Conservation (phyloP, 92 coral and sea anemone species). For the Galaxea fascicularis region DNA sequence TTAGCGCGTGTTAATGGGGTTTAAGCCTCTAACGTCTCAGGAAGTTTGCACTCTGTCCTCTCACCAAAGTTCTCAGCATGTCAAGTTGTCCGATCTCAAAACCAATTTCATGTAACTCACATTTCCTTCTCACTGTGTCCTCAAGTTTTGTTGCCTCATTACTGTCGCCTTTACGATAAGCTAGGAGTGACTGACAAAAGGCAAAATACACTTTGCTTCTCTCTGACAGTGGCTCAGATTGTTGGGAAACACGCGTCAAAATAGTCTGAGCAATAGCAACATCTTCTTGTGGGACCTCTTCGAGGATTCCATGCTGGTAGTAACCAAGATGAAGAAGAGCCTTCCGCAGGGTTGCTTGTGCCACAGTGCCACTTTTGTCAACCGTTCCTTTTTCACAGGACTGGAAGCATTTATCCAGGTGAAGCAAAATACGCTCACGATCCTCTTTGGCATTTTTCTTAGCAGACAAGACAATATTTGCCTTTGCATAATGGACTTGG, state of each 20-base stretch:
- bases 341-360: conserved; percentile 45
- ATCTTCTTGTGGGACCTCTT: conserved; percentile 43
- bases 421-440: conserved; percentile 6
- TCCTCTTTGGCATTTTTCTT: conserved; percentile 19
- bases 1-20: no score
- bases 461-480: conserved; percentile 41
- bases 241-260: conserved; percentile 18
- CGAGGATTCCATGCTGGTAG: conserved; percentile 62
- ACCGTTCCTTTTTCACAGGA: conserved; percentile 43
- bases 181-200: conserved; percentile 47
- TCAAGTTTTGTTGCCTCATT: conserved; percentile 48
- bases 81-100: conserved; percentile 53
- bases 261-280: conserved; percentile 41
- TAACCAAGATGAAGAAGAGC: conserved; percentile 52
- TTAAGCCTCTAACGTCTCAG: no score
- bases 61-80: conserved; percentile 30
- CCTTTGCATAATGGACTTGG: conserved; percentile 36
- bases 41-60: no score
- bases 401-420: conserved; percentile 25
- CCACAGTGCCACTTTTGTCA: conserved; percentile 28
- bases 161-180: conserved; percentile 38
- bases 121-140: conserved; percentile 37
- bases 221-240: conserved; percentile 8
- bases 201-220: conserved; percentile 40
- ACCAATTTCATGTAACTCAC: conserved; percentile 6